Evolutionary conservation across 92 coral and sea anemone species (phyloP).

Genomic region (Montipora capitata): DNA sequence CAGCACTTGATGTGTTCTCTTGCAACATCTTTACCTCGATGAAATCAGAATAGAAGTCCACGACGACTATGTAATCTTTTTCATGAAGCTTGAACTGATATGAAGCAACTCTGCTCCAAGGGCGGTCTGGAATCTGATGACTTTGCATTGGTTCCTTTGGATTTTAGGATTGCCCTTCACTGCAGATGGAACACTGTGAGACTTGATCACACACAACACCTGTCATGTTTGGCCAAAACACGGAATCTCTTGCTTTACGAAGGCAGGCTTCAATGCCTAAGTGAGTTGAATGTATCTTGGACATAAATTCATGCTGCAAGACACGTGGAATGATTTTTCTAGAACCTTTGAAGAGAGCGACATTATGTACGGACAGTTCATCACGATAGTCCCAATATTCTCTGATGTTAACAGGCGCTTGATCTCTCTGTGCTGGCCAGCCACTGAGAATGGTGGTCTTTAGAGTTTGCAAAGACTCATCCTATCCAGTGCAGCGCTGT

Average conservation of each 20-base stretch:
- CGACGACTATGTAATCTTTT: no score
- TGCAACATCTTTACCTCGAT: no score
- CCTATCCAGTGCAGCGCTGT: slow-evolving; percentile 55
- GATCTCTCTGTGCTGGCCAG: slow-evolving; percentile 36
- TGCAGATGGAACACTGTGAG: slow-evolving; percentile 51
- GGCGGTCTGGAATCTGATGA: slow-evolving; percentile 42
- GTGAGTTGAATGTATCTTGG: slow-evolving; percentile 50
- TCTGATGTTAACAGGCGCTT: slow-evolving; percentile 43
- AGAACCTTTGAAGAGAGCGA: slow-evolving; percentile 19
- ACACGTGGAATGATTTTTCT: slow-evolving; percentile 51
- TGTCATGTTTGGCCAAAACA: slow-evolving; percentile 73
- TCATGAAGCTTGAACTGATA: no score
- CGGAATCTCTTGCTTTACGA: slow-evolving; percentile 64
- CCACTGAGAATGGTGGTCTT: slow-evolving; percentile 50
- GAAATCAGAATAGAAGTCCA: no score
- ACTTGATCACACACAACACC: slow-evolving; percentile 55
- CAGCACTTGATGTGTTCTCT: slow-evolving; percentile 21
- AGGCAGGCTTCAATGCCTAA: slow-evolving; percentile 66
- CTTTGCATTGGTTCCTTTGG: slow-evolving; percentile 35
- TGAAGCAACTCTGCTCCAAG: slow-evolving; percentile 72
- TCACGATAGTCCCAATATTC: slow-evolving; percentile 52
- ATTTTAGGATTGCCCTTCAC: slow-evolving; percentile 40
- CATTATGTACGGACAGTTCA: slow-evolving; percentile 46
- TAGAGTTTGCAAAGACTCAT: slow-evolving; percentile 46
- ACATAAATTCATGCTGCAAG: slow-evolving; percentile 30